Evolutionary conservation across 1,140 invertebrate genomes (phyloP).

Genomic region (Drosophila azteca): DNA sequence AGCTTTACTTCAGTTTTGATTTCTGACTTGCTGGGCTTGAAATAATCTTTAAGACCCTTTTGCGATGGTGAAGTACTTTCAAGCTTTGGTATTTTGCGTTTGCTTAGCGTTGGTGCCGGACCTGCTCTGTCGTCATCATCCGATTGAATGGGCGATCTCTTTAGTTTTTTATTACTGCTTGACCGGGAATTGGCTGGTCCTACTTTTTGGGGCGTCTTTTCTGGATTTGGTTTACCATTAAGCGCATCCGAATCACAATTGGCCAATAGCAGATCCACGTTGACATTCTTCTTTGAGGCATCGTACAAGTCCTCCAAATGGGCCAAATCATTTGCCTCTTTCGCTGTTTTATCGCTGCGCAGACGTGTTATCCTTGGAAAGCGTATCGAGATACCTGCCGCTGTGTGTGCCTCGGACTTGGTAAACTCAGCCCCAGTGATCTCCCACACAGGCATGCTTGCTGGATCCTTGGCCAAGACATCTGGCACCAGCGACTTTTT

Average conservation of each 20-base stretch:
- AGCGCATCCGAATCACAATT: constrained; percentile 40
- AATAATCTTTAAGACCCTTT: constrained; percentile 45
- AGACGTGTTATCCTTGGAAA: constrained; percentile 95
- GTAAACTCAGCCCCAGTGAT: constrained; percentile 97
- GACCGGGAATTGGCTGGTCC: neutral
- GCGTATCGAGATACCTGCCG: constrained; percentile 95
- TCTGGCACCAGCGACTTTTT: constrained; percentile 94
- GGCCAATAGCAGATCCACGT: constrained; percentile 86
- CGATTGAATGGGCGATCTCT: constrained; percentile 20
- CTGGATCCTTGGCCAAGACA: constrained; percentile 93
- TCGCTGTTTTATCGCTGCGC: constrained; percentile 92
- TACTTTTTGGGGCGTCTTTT: constrained; percentile 56
- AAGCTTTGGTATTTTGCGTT: constrained; percentile 38
- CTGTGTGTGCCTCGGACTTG: constrained; percentile 93
- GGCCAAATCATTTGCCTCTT: constrained; percentile 91
- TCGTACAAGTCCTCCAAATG: constrained; percentile 88
- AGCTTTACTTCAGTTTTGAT: constrained; percentile 8
- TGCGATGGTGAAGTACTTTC: constrained; percentile 20
- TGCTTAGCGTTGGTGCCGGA: neutral
- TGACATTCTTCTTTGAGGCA: constrained; percentile 88
- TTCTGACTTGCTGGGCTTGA: constrained; percentile 24
- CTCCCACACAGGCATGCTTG: constrained; percentile 95
- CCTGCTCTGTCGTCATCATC: constrained; percentile 26
- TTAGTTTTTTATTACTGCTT: constrained; percentile 44
- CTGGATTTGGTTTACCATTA: constrained; percentile 11